Evolutionary conservation across 2,888 invertebrate species (phyloP).

Genomic region (Pandemis cinnamomeana): DNA sequence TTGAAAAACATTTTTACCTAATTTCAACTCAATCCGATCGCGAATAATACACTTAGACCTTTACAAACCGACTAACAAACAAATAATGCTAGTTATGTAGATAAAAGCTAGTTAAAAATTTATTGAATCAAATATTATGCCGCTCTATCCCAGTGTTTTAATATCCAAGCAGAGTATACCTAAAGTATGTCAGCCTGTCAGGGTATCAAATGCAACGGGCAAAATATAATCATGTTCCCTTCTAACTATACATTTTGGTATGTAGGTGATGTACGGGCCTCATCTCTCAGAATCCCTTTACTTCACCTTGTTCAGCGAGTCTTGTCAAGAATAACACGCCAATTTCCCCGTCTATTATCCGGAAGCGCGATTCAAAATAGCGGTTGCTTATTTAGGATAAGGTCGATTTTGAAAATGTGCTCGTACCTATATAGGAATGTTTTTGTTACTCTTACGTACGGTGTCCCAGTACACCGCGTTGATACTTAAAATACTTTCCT

Average conservation of each 20-base stretch:
- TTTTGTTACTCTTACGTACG: neutral
- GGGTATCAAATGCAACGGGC: neutral
- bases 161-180: no score
- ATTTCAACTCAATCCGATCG: no score
- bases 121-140: neutral
- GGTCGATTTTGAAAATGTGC: neutral
- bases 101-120: no score
- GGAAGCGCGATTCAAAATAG: neutral
- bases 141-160: neutral
- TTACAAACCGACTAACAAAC: no score
- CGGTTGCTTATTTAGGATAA: conserved; percentile 11
- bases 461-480: no score
- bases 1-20: no score
- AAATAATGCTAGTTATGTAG: no score
- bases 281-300: neutral
- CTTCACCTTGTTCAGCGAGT: neutral
- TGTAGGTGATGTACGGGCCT: neutral
- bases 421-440: neutral
- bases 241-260: neutral
- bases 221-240: neutral
- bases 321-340: conserved; percentile 9
- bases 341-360: neutral
- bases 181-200: no score
- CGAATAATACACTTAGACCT: no score
- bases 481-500: neutral